A percentile compares a stretch with the other conserved stretches of the same genome.
phyloP scores from a whole-genome alignment of 2,888 invertebrate species.

The Atherix ibis region DNA sequence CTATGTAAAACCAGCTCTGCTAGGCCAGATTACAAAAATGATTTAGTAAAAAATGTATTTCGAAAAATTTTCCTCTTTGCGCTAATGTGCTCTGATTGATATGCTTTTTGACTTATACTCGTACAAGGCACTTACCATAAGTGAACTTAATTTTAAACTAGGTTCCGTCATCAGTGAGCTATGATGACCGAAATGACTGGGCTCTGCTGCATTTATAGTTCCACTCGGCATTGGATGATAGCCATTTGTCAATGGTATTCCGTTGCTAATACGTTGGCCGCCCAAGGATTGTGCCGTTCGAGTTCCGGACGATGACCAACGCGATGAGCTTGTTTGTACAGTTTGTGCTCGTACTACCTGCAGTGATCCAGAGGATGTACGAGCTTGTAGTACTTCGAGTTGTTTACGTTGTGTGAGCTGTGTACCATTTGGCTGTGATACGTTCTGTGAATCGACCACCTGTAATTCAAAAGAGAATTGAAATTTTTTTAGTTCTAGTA shows the following conservation, averaged over 20 bases:
- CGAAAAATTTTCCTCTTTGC: too few species aligned
- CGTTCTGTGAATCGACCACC: constrained; percentile 34
- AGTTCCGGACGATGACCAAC: constrained; percentile 19
- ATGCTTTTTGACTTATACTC: too few species aligned
- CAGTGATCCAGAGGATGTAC: constrained; percentile 45
- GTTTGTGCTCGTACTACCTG: constrained; percentile 52
- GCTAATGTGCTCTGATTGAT: too few species aligned
- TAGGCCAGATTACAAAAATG: too few species aligned
- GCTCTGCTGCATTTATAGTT: not conserved
- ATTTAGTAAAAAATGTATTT: too few species aligned
- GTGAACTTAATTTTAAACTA: constrained; percentile 32
- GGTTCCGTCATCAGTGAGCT: constrained; percentile 24
- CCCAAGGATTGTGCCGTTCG: constrained; percentile 5
- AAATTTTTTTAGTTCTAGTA: not conserved
- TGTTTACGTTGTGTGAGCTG: constrained; percentile 33
- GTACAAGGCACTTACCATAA: constrained; percentile 31
- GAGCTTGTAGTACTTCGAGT: constrained; percentile 55
- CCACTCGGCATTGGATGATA: not conserved
- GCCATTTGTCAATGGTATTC: constrained; percentile 5
- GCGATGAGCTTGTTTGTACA: constrained; percentile 31
- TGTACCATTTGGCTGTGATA: constrained; percentile 32
- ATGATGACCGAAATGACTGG: constrained; percentile 9
- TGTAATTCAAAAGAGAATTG: constrained; percentile 13
- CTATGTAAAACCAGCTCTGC: too few species aligned
- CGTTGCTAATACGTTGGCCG: constrained; percentile 6